Conservation (phyloP, 2,113 vertebrate genomes). For the Camelus bactrianus region DNA sequence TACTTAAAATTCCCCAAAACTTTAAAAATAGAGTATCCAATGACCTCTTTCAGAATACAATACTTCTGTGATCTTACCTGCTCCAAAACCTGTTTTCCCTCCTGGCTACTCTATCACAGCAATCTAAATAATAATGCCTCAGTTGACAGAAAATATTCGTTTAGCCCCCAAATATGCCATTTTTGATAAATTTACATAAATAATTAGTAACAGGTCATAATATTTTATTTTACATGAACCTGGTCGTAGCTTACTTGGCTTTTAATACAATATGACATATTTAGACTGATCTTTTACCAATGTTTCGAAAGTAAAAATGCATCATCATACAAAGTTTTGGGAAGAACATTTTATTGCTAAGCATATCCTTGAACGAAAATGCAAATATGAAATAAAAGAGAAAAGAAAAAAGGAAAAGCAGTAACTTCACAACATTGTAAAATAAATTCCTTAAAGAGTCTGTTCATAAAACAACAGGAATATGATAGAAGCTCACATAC, state of each 20-base stretch:
- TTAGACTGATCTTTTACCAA: background rate
- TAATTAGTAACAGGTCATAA: conserved; percentile 25
- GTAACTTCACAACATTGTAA: conserved; percentile 92
- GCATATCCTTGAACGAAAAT: conserved; percentile 96
- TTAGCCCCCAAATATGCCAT: background rate
- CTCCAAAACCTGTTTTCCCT: background rate
- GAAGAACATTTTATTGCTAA: conserved; percentile 99
- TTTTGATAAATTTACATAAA: background rate
- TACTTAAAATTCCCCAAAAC: background rate
- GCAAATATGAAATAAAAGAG: conserved; percentile 89
- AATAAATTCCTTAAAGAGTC: conserved; percentile 88
- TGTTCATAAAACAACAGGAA: conserved; percentile 89
- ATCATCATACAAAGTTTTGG: conserved; percentile 89
- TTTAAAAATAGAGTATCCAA: background rate
- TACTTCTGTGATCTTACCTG: conserved; percentile 52
- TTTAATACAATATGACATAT: background rate
- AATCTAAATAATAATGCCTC: background rate
- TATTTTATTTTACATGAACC: background rate
- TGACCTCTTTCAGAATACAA: conserved; percentile 10
- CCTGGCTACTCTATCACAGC: background rate
- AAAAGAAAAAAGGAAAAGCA: conserved; percentile 87
- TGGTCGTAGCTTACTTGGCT: background rate
- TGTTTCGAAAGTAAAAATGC: conserved; percentile 82
- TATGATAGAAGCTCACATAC: conserved; percentile 90
- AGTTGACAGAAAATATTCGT: background rate